A percentile compares a stretch with the other conserved stretches of the same genome.
Conservation (phyloP, 2,888 invertebrate species). For the Nymphalis c-album region DNA sequence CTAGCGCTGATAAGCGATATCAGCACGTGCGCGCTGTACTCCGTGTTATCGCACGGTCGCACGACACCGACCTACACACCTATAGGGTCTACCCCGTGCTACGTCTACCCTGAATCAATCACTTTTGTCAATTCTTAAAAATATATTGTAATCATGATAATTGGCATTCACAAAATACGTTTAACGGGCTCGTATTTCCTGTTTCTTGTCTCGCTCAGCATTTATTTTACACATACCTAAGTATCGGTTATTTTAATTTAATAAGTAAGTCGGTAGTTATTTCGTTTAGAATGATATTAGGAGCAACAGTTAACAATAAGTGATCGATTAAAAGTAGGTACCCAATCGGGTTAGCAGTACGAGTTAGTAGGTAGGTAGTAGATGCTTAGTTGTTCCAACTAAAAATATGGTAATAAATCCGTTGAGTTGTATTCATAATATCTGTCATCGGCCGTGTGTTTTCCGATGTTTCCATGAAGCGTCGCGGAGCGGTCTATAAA, state of each 20-base stretch:
- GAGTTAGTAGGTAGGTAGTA: neutral
- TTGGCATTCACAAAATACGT: too few relatives aligned
- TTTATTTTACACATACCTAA: too few relatives aligned
- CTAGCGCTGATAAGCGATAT: constrained; percentile 26
- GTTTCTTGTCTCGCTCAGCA: too few relatives aligned
- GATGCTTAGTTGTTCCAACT: neutral
- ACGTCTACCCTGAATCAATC: too few relatives aligned
- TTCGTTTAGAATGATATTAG: too few relatives aligned
- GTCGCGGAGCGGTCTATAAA: constrained; percentile 35
- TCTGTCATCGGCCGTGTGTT: constrained; percentile 31
- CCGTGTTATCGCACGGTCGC: constrained; percentile 14
- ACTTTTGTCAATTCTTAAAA: too few relatives aligned
- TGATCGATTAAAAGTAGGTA: neutral
- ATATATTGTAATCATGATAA: too few relatives aligned
- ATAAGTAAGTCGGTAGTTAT: too few relatives aligned
- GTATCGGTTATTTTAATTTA: too few relatives aligned
- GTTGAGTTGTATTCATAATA: constrained; percentile 23
- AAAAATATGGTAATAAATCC: constrained; percentile 30
- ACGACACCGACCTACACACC: constrained; percentile 17
- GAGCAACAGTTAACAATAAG: too few relatives aligned
- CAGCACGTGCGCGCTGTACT: constrained; percentile 17
- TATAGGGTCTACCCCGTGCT: neutral
- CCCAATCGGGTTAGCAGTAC: neutral
- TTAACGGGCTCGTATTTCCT: too few relatives aligned
- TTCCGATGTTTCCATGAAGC: constrained; percentile 39